Percentiles rank a stretch among this genome's conserved stretches.
These are phyloP conservation scores for Lathamus discolor DNA, from an alignment of 2,113 vertebrate species.

Conservation along the genomic window DNA sequence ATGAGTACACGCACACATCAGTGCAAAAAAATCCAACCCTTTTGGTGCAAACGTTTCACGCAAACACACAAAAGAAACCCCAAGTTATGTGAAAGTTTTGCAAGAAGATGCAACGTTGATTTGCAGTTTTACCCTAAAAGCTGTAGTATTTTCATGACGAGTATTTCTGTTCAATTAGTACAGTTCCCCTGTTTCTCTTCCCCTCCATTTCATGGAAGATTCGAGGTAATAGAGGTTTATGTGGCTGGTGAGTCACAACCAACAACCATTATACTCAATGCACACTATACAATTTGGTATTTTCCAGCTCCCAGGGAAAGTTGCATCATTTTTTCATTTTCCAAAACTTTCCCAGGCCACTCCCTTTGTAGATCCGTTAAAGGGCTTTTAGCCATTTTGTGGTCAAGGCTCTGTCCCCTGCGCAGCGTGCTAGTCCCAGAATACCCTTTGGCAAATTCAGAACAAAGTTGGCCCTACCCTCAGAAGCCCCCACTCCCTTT, in stretches of 20 bases:
- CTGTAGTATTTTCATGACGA: not conserved
- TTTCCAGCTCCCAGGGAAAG: slow-evolving; percentile 2
- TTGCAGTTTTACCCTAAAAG: not conserved
- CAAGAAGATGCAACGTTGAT: not conserved
- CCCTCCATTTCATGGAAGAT: not conserved
- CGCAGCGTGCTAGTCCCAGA: not conserved
- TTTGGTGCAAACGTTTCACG: not conserved
- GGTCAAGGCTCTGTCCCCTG: not conserved
- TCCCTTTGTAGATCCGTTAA: not conserved
- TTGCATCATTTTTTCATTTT: slow-evolving; percentile 28
- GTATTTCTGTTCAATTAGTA: not conserved
- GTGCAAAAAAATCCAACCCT: not conserved
- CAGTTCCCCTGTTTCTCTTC: not conserved
- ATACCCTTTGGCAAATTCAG: not conserved
- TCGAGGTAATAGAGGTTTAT: slow-evolving; percentile 8
- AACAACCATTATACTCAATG: not conserved
- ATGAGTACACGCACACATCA: not conserved
- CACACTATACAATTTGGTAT: slow-evolving; percentile 6
- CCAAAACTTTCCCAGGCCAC: slow-evolving; percentile 37
- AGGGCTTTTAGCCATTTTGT: slow-evolving; percentile 35
- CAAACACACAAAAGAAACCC: not conserved
- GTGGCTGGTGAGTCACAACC: slow-evolving; percentile 60
- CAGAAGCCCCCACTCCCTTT: not conserved
- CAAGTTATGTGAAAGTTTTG: not conserved
- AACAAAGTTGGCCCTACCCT: not conserved